phyloP scores from a whole-genome alignment of 2,888 invertebrate species.

The Sceliomorpha sp. region DNA sequence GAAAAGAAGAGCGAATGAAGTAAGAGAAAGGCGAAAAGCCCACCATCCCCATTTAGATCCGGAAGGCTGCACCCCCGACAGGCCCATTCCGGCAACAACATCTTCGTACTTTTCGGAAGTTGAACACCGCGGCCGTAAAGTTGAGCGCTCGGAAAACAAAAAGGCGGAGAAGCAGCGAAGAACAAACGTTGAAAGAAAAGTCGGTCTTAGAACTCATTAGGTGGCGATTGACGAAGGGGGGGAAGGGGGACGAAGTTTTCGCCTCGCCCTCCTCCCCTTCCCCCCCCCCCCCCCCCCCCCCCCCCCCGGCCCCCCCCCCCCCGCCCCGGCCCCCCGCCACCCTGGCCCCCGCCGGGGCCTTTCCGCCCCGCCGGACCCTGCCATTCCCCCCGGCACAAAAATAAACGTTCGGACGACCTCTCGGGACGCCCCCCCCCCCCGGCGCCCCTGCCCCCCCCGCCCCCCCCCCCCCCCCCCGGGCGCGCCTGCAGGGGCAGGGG shows the following conservation, averaged over 20 bases:
- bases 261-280: conserved; percentile 2
- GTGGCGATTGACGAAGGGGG: conserved; percentile 37
- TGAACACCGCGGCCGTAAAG: conserved; percentile 19
- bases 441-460: too few relatives aligned
- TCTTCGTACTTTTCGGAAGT: conserved; percentile 29
- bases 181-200: conserved; percentile 25
- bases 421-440: too few relatives aligned
- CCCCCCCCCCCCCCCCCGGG: too few relatives aligned
- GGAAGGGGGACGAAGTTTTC: conserved; percentile 34
- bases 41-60: conserved; percentile 22
- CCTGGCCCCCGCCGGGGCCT: too few relatives aligned
- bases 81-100: conserved; percentile 36
- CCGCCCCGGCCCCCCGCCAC: too few relatives aligned
- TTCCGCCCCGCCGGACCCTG: too few relatives aligned
- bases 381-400: too few relatives aligned
- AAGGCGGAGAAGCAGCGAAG: background rate
- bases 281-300: background rate
- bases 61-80: background rate
- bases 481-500: conserved; percentile 13
- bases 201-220: conserved; percentile 46
- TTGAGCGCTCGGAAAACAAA: conserved; percentile 7
- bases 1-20: conserved; percentile 24
- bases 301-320: too few relatives aligned
- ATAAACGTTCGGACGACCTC: too few relatives aligned
- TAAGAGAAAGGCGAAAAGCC: conserved; percentile 27